Evolutionary conservation across 1,140 invertebrate genomes (phyloP).

Genomic region (Orussus abietinus): DNA sequence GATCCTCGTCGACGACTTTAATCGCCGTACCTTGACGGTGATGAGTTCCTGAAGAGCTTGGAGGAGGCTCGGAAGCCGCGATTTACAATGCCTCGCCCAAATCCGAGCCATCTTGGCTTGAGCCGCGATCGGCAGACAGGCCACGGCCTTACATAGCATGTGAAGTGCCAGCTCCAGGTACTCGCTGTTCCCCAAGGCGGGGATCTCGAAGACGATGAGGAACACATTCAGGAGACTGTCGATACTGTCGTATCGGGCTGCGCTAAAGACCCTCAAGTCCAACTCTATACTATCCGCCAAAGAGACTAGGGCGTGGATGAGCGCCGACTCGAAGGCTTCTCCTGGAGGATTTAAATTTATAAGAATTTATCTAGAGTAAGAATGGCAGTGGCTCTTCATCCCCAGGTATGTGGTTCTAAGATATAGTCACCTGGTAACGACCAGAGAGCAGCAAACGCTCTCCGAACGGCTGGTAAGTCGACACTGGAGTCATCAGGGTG

Average conservation of each 20-base stretch:
- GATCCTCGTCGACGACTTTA: no score
- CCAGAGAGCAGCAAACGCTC: slow-evolving; percentile 61
- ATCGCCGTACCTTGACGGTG: slow-evolving; percentile 64
- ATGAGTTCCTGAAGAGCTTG: slow-evolving; percentile 84
- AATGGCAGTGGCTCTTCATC: neutral
- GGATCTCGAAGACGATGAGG: slow-evolving; percentile 85
- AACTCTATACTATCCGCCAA: slow-evolving; percentile 71
- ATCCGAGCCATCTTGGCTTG: slow-evolving; percentile 76
- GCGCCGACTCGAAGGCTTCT: slow-evolving; percentile 63
- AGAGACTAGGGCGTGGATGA: slow-evolving; percentile 74
- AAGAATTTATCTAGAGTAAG: neutral
- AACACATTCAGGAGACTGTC: slow-evolving; percentile 69
- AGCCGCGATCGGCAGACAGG: slow-evolving; percentile 67
- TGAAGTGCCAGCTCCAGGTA: slow-evolving; percentile 80
- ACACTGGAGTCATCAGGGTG: slow-evolving; percentile 53
- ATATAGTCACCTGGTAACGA: slow-evolving; percentile 47
- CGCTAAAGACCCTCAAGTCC: slow-evolving; percentile 62
- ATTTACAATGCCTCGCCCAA: slow-evolving; percentile 71
- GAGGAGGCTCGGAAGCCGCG: slow-evolving; percentile 68
- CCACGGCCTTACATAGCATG: slow-evolving; percentile 74
- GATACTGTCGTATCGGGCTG: slow-evolving; percentile 42
- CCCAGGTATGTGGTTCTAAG: neutral
- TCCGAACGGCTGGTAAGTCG: slow-evolving; percentile 61
- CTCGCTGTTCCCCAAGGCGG: slow-evolving; percentile 72
- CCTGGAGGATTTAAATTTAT: slow-evolving; percentile 34